Percentiles rank a stretch among this genome's conserved stretches.
Conservation (phyloP, 2,797 vertebrate species). For the Leptoclinus maculatus region DNA sequence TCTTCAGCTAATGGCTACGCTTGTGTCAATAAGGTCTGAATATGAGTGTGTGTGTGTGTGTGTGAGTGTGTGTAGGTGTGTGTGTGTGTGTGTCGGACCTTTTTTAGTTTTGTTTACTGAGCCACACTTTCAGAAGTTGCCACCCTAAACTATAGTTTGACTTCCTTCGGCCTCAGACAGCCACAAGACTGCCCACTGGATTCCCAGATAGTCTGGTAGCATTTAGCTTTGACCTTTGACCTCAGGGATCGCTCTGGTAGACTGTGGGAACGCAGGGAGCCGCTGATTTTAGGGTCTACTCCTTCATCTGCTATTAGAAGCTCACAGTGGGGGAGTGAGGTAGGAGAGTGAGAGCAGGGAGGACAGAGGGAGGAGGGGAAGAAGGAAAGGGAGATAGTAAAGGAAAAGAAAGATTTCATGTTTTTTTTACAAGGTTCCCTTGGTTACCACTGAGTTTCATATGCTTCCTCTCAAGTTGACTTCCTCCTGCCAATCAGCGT, state of each 20-base stretch:
- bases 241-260: constrained; percentile 23
- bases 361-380: background rate
- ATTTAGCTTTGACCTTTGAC: constrained; percentile 60
- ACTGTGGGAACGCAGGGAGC: constrained; percentile 57
- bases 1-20: constrained; percentile 40
- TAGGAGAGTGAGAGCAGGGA: constrained; percentile 7
- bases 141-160: constrained; percentile 47
- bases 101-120: constrained; percentile 43
- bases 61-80: constrained; percentile 21
- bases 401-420: background rate
- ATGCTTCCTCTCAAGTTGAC: constrained; percentile 26
- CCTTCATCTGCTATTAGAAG: constrained; percentile 29
- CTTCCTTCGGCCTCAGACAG: constrained; percentile 18
- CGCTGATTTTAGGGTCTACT: constrained; percentile 37
- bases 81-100: constrained; percentile 10
- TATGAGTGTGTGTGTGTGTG: constrained; percentile 26
- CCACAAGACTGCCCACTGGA: constrained; percentile 53
- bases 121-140: constrained; percentile 41
- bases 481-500: constrained; percentile 39
- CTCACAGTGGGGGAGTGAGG: constrained; percentile 17
- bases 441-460: constrained; percentile 7
- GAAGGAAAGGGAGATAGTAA: constrained; percentile 20
- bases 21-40: constrained; percentile 54
- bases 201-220: constrained; percentile 62
- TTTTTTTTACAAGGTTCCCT: constrained; percentile 7